These are phyloP conservation scores for Callionymus lyra DNA, from an alignment of 2,113 vertebrate species.

Conservation along the genomic window DNA sequence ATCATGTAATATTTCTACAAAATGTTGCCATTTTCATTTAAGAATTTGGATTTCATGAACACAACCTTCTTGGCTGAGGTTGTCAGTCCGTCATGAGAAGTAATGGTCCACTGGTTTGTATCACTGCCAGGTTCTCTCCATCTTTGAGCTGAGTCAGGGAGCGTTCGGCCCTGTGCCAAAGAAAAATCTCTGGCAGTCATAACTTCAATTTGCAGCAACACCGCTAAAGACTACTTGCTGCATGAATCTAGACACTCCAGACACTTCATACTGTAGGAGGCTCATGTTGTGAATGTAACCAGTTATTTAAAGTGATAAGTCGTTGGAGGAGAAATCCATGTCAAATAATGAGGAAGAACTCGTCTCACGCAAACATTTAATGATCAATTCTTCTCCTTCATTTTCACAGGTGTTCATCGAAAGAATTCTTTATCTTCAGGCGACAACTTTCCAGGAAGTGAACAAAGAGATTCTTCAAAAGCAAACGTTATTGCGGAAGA, in stretches of 20 bases:
- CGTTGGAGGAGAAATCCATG: too few species aligned
- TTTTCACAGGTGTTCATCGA: conserved; percentile 26
- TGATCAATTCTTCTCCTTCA: too few species aligned
- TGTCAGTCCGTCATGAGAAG: conserved; percentile 6
- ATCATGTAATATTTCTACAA: too few species aligned
- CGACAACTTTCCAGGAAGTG: conserved; percentile 42
- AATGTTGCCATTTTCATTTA: too few species aligned
- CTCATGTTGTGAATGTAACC: too few species aligned
- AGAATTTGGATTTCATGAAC: too few species aligned
- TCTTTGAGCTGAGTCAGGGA: conserved; percentile 35
- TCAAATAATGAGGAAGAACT: too few species aligned
- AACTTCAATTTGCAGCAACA: conserved; percentile 22
- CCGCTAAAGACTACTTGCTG: conserved; percentile 18
- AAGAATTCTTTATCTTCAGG: conserved; percentile 52
- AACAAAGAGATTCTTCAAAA: conserved; percentile 38
- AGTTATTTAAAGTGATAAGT: too few species aligned
- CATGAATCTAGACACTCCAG: conserved; percentile 14
- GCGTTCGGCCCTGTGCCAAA: conserved; percentile 23
- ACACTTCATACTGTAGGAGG: too few species aligned
- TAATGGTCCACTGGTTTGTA: conserved; percentile 11
- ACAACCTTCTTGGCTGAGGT: too few species aligned
- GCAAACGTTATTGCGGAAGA: conserved; percentile 22
- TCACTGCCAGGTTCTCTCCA: conserved; percentile 22
- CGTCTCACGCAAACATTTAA: too few species aligned
- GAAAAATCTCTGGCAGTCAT: conserved; percentile 19